A percentile compares a stretch with the other conserved stretches of the same genome.
Conservation (phyloP, 2,888 invertebrate genomes). For the Carterocephalus palaemon region DNA sequence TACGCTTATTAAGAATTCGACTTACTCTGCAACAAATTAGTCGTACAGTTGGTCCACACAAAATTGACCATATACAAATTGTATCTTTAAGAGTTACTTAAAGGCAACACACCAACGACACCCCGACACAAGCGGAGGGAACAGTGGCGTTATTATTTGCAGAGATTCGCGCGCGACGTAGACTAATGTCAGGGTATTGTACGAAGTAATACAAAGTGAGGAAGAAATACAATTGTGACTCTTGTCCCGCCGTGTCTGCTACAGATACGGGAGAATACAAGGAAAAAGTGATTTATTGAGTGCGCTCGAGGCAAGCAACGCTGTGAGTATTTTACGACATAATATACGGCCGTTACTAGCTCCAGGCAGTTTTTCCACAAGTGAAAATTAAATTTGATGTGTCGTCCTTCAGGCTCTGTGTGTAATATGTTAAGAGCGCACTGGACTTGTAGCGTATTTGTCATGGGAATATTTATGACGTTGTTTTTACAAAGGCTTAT, state of each 20-base stretch:
- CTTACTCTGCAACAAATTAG: too few species aligned
- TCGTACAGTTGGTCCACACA: too few species aligned
- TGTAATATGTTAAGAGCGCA: background rate
- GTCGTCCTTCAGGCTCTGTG: background rate
- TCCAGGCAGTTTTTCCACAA: background rate
- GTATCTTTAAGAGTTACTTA: too few species aligned
- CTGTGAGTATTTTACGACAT: slow-evolving; percentile 1
- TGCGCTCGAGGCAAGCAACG: background rate
- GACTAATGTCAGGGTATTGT: slow-evolving; percentile 22
- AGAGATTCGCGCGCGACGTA: slow-evolving; percentile 17
- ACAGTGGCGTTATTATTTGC: slow-evolving; percentile 18
- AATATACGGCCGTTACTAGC: slow-evolving; percentile 5
- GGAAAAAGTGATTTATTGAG: slow-evolving; percentile 22
- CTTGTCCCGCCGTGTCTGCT: slow-evolving; percentile 22
- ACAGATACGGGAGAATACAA: slow-evolving; percentile 18
- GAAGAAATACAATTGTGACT: slow-evolving; percentile 25
- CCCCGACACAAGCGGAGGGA: slow-evolving; percentile 1
- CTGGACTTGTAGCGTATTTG: background rate
- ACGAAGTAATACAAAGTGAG: slow-evolving; percentile 19
- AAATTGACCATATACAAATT: too few species aligned
- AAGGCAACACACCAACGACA: too few species aligned
- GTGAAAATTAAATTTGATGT: slow-evolving; percentile 4
- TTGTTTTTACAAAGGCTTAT: slow-evolving; percentile 4
- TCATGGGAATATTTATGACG: slow-evolving; percentile 7
- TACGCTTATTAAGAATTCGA: too few species aligned